Evolutionary conservation across 2,888 invertebrate species (phyloP).

Genomic region (Megaustenia siamemsis): DNA sequence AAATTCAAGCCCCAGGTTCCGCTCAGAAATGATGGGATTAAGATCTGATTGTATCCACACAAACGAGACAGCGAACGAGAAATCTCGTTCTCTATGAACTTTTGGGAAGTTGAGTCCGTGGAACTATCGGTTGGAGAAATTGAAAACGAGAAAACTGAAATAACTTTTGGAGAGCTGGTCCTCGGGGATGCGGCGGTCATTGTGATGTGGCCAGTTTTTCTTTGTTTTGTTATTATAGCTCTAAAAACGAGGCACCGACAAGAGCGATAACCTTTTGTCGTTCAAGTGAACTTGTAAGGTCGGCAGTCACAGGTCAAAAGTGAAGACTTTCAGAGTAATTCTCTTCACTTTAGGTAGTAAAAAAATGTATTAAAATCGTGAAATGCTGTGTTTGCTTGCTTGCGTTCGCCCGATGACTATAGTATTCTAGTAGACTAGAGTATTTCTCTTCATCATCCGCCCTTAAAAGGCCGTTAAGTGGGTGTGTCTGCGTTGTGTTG

Average conservation of each 20-base stretch:
- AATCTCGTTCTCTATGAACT: neutral
- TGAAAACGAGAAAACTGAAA: constrained; percentile 6
- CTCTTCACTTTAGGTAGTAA: too few relatives aligned
- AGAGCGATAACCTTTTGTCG: constrained; percentile 1
- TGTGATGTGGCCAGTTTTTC: neutral
- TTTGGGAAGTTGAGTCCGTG: neutral
- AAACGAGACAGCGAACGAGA: neutral
- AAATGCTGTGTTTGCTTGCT: too few relatives aligned
- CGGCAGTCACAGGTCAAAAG: constrained; percentile 2
- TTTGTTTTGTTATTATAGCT: neutral
- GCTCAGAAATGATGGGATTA: constrained; percentile 26
- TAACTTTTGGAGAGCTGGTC: neutral
- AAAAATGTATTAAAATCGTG: too few relatives aligned
- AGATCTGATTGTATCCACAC: neutral
- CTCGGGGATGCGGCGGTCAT: constrained; percentile 7
- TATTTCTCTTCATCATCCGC: too few relatives aligned
- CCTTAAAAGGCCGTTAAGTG: too few relatives aligned
- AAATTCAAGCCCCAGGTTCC: neutral
- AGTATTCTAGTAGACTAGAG: too few relatives aligned
- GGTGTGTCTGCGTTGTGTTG: too few relatives aligned
- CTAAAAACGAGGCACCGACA: neutral
- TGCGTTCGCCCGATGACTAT: too few relatives aligned
- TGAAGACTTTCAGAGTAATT: neutral
- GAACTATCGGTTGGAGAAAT: neutral
- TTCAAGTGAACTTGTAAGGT: neutral